A percentile compares a stretch with the other conserved stretches of the same genome.
phyloP scores from a whole-genome alignment of 2,797 vertebrate genomes.

The Nyctibius grandis region DNA sequence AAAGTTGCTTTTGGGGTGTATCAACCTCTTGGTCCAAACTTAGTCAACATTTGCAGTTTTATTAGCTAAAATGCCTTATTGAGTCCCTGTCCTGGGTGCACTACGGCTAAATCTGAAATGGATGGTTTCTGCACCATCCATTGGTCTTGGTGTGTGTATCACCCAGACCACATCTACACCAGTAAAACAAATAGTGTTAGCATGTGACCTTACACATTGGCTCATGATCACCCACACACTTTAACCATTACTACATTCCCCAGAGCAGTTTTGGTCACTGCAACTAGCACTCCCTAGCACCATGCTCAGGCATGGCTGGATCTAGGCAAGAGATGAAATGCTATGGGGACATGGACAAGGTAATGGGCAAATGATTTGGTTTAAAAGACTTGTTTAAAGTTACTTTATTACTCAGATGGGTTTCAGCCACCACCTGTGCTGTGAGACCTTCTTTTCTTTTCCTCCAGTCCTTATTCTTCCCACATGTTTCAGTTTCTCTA shows the following conservation, averaged over 20 bases:
- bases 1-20: not conserved
- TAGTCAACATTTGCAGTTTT: not conserved
- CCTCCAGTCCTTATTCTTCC: not conserved
- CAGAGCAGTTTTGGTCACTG: not conserved
- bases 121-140: not conserved
- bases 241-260: not conserved
- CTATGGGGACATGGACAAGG: not conserved
- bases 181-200: not conserved
- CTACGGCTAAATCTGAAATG: not conserved
- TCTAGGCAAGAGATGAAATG: not conserved
- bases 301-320: not conserved
- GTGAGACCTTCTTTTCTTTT: not conserved
- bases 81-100: not conserved
- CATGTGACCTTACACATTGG: accelerated
- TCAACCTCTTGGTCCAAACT: not conserved
- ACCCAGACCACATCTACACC: not conserved
- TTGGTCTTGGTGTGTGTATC: not conserved
- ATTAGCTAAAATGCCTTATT: not conserved
- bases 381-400: not conserved
- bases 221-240: not conserved
- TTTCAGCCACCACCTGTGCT: not conserved
- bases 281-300: not conserved
- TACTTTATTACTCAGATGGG: not conserved
- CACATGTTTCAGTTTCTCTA: not conserved
- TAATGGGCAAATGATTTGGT: not conserved